Evolutionary conservation across 2,888 invertebrate genomes (phyloP).

Genomic region (Barypeithes pellucidus): DNA sequence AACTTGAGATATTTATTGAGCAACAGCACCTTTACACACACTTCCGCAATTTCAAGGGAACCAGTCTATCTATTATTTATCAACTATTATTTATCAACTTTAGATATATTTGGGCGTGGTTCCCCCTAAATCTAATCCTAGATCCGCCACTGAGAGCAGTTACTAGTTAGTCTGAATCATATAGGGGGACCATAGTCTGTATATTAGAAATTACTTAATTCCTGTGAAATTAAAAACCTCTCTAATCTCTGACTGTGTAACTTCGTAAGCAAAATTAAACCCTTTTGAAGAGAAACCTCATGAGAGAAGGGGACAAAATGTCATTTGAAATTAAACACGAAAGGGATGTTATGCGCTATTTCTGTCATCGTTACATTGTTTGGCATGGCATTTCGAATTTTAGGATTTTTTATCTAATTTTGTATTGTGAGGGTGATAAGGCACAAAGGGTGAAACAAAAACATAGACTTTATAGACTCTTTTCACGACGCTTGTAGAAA

Average conservation of each 20-base stretch:
- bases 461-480: not conserved
- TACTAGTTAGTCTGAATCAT: no score
- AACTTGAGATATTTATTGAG: no score
- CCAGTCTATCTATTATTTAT: no score
- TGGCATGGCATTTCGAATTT: conserved; percentile 18
- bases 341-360: conserved; percentile 22
- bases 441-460: not conserved
- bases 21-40: no score
- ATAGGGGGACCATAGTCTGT: no score
- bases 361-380: conserved; percentile 23
- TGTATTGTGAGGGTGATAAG: not conserved
- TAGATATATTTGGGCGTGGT: no score
- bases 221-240: not conserved
- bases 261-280: conserved; percentile 17
- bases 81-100: no score
- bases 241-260: not conserved
- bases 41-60: no score
- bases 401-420: conserved; percentile 8
- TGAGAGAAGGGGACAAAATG: conserved; percentile 16
- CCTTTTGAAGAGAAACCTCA: conserved; percentile 20
- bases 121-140: no score
- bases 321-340: conserved; percentile 23
- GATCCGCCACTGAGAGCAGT: no score
- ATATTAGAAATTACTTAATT: not conserved
- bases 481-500: no score